Conservation (phyloP, 2,888 invertebrate species). For the Eupithecia dodoneata region DNA sequence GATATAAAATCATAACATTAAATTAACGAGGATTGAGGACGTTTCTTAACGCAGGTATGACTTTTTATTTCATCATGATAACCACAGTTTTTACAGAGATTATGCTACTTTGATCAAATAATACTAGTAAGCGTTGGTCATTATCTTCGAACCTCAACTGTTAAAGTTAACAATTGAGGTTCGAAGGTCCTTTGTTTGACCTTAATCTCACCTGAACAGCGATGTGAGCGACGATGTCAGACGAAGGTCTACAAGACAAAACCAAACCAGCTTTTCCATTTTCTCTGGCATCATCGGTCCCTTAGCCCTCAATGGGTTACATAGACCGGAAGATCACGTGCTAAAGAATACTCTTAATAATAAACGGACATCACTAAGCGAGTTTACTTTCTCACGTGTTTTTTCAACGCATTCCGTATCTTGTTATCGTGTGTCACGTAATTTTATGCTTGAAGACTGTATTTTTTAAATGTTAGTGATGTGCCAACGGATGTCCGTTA, state of each 20-base stretch:
- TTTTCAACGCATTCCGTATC: conserved; percentile 54
- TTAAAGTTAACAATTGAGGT: too few species aligned
- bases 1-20: background rate
- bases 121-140: background rate
- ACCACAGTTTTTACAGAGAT: background rate
- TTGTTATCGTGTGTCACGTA: conserved; percentile 44
- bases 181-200: background rate
- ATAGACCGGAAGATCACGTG: conserved; percentile 66
- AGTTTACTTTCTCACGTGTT: conserved; percentile 58
- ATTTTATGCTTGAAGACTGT: conserved; percentile 13
- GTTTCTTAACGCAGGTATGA: background rate
- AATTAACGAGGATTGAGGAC: background rate
- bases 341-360: conserved; percentile 65
- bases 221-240: background rate
- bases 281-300: conserved; percentile 27
- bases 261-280: conserved; percentile 14
- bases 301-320: conserved; percentile 59
- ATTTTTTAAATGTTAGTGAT: conserved; percentile 15
- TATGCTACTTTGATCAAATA: background rate
- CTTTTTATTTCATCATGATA: background rate
- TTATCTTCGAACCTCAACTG: too few species aligned
- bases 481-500: conserved; percentile 6
- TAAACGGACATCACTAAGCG: conserved; percentile 47
- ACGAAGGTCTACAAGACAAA: background rate
- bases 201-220: background rate